phyloP scores from a whole-genome alignment of 2,888 invertebrate genomes.

The Melieria crassipennis region DNA sequence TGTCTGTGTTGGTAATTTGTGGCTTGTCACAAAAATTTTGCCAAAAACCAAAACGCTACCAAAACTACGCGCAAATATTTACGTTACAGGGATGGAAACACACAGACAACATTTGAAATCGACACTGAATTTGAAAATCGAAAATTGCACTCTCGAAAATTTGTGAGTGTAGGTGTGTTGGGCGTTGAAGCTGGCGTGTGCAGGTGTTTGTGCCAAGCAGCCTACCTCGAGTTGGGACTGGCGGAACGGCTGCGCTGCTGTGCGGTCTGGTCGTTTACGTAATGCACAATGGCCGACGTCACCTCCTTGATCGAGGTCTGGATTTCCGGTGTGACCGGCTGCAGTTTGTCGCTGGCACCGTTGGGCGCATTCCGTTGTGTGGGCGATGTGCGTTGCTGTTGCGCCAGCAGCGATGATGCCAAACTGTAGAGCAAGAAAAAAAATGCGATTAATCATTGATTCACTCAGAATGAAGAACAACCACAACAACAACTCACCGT shows the following conservation, averaged over 20 bases:
- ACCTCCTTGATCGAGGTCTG: conserved; percentile 91
- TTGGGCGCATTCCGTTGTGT: conserved; percentile 49
- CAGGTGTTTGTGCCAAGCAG: conserved; percentile 35
- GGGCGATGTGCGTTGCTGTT: conserved; percentile 63
- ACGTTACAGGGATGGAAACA: no score
- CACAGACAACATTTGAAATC: background rate
- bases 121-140: background rate
- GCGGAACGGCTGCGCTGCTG: conserved; percentile 67
- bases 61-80: no score
- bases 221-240: conserved; percentile 66
- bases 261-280: conserved; percentile 80
- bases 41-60: no score
- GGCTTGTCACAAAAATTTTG: background rate
- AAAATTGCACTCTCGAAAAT: no score
- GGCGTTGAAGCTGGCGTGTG: conserved; percentile 8
- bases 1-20: background rate
- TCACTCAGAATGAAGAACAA: background rate
- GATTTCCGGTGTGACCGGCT: conserved; percentile 71
- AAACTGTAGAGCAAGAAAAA: conserved; percentile 65
- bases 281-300: conserved; percentile 91
- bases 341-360: conserved; percentile 47
- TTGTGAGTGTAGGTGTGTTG: conserved; percentile 4
- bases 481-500: conserved; percentile 66
- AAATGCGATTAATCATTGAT: background rate
- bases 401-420: conserved; percentile 74